A percentile compares a stretch with the other conserved stretches of the same genome.
phyloP scores from a whole-genome alignment of 2,888 invertebrate genomes.

The Parnassius glacialis region DNA sequence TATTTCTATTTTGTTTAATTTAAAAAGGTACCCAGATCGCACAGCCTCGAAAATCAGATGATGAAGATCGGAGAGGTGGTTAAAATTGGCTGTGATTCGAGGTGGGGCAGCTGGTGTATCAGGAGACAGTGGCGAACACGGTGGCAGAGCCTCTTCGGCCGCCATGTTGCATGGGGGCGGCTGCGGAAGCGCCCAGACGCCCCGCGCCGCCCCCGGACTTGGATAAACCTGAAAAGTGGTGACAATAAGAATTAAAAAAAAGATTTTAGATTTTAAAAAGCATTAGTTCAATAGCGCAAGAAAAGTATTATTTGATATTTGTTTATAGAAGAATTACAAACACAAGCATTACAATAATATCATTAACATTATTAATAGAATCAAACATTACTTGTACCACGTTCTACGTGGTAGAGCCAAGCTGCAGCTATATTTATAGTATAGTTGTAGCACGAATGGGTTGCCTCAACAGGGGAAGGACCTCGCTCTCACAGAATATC shows the following conservation, averaged over 20 bases:
- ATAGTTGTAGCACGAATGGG: too few relatives aligned
- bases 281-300: too few relatives aligned
- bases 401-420: too few relatives aligned
- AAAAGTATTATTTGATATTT: too few relatives aligned
- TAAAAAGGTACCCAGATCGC: slow-evolving; percentile 84
- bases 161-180: slow-evolving; percentile 90
- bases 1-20: not conserved
- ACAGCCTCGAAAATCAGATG: slow-evolving; percentile 92
- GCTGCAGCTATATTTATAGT: too few relatives aligned
- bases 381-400: too few relatives aligned
- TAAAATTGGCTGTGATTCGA: slow-evolving; percentile 59
- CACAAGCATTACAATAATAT: too few relatives aligned
- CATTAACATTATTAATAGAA: too few relatives aligned
- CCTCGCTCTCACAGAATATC: too few relatives aligned
- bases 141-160: slow-evolving; percentile 82
- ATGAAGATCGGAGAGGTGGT: slow-evolving; percentile 73
- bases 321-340: too few relatives aligned
- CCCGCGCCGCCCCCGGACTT: slow-evolving; percentile 93
- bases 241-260: not conserved
- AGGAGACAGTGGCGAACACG: slow-evolving; percentile 71
- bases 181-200: slow-evolving; percentile 92
- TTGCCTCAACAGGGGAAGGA: too few relatives aligned
- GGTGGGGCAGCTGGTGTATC: slow-evolving; percentile 68
- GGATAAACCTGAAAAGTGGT: slow-evolving; percentile 83
- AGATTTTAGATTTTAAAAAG: too few relatives aligned